Percentiles rank a stretch among this genome's conserved stretches.
phyloP scores from a whole-genome alignment of 2,113 vertebrate species.

The Crotalus helleri region DNA sequence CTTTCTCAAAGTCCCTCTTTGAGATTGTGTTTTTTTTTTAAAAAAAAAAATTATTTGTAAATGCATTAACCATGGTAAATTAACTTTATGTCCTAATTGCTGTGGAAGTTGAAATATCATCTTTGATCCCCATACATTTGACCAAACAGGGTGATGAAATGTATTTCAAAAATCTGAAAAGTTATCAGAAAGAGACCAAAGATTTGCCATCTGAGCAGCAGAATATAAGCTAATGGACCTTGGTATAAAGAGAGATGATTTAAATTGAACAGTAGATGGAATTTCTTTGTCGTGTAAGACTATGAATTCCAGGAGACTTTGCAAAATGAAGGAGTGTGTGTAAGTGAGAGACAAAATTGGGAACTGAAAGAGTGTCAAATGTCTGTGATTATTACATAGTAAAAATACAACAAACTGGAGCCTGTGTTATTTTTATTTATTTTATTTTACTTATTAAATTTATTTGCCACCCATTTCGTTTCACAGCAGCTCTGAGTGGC shows the following conservation, averaged over 20 bases:
- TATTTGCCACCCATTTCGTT: neutral
- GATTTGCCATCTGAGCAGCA: neutral
- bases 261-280: neutral
- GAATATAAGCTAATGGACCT: neutral
- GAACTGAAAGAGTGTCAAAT: neutral
- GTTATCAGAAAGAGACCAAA: neutral
- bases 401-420: neutral
- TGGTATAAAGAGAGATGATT: neutral
- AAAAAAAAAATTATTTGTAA: neutral
- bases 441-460: neutral
- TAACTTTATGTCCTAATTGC: neutral
- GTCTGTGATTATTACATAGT: neutral
- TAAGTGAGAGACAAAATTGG: neutral
- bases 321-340: neutral
- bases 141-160: neutral
- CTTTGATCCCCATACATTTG: neutral
- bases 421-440: neutral
- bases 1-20: neutral
- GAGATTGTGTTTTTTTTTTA: neutral
- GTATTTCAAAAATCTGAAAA: neutral
- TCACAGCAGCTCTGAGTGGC: neutral
- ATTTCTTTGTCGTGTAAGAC: neutral
- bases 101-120: neutral
- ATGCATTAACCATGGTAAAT: neutral
- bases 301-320: neutral